Evolutionary conservation across 2,888 invertebrate species (phyloP), one percentile per base, ranked within the genome.

Genomic region (Plemyria rubiginata): DNA sequence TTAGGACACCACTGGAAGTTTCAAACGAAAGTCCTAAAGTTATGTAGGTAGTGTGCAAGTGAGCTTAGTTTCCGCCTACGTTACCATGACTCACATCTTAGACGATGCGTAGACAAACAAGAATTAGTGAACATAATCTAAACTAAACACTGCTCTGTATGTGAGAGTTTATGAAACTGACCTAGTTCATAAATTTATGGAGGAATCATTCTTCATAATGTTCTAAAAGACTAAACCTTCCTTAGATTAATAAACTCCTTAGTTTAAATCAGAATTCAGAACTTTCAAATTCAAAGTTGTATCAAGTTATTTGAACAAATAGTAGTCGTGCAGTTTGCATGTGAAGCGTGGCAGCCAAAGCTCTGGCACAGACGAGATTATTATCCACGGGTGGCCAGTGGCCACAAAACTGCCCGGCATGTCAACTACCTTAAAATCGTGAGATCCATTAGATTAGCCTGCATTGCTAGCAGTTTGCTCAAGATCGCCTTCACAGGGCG

Each of bases 71-170:
- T 71, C 78, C 71, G 79, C 88, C 87, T 79, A 88, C 55, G 83
- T 81, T 64, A 46, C 54, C 58, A 76, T 90, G 89, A 90, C 71
- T 89, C 87, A 88, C 77, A 74, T 70, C 67, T 72, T 80, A 88
- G 89, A 88, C 87, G 69, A 76, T 77, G 75, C 75, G 73, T 80
- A 88, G 87, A 87, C 87, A 81, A 80, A 82, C 79, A 81, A 78
- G 62, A 59, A 55, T 63, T 57, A 62, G 57, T 63, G 65, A 63
- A 66, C 56, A 61, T 68, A 66, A 70, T 65, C 64, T 62, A 48
- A 54, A 62, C 66, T 59, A 64, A 68, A 66, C 62, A 65, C 59
- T 65, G 49, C 59, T 59, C 36, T 53, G 41, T 55, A 51, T 56
- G 45, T 45, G 56, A 48, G 56, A 36, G 40, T 29, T 54, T 60